Conservation (phyloP, 2,113 vertebrate species). For the Chascanopsetta lugubris region DNA sequence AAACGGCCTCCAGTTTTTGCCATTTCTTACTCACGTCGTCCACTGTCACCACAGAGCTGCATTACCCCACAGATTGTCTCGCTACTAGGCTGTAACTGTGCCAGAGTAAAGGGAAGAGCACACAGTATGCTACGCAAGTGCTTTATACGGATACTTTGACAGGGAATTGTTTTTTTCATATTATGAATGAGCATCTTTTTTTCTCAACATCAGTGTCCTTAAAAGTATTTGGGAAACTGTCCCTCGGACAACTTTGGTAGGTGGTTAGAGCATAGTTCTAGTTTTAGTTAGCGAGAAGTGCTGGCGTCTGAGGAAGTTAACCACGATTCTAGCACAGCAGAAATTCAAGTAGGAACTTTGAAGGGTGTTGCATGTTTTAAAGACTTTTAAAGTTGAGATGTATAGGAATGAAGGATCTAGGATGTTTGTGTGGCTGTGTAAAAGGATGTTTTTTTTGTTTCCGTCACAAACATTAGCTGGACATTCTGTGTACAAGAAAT, state of each 20-base stretch:
- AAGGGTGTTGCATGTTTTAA: slow-evolving; percentile 78
- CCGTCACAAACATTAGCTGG: slow-evolving; percentile 67
- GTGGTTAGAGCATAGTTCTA: slow-evolving; percentile 65
- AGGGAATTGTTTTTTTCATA: slow-evolving; percentile 74
- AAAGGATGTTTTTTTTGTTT: slow-evolving; percentile 49
- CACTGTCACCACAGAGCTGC: slow-evolving; percentile 51
- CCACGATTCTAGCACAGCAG: slow-evolving; percentile 68
- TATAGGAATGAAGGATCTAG: slow-evolving; percentile 76
- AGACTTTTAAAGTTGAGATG: slow-evolving; percentile 71
- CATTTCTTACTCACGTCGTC: slow-evolving; percentile 46
- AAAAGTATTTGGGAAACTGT: slow-evolving; percentile 66
- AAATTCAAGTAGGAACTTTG: slow-evolving; percentile 72
- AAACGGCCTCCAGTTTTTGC: slow-evolving; percentile 11
- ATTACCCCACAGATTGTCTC: slow-evolving; percentile 60
- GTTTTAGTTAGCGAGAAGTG: slow-evolving; percentile 65
- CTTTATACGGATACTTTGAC: slow-evolving; percentile 77
- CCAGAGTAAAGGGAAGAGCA: slow-evolving; percentile 75
- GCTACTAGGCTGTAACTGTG: slow-evolving; percentile 52
- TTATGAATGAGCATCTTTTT: slow-evolving; percentile 59
- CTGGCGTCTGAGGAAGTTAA: slow-evolving; percentile 59
- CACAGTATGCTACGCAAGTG: slow-evolving; percentile 74
- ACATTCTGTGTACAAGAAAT: slow-evolving; percentile 67
- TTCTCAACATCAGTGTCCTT: slow-evolving; percentile 70
- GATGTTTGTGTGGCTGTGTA: slow-evolving; percentile 61
- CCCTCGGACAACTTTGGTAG: slow-evolving; percentile 56